Evolutionary conservation across 2,113 vertebrate species (phyloP), one percentile per base, ranked within the genome.

Genomic region (Sciurus niger): DNA sequence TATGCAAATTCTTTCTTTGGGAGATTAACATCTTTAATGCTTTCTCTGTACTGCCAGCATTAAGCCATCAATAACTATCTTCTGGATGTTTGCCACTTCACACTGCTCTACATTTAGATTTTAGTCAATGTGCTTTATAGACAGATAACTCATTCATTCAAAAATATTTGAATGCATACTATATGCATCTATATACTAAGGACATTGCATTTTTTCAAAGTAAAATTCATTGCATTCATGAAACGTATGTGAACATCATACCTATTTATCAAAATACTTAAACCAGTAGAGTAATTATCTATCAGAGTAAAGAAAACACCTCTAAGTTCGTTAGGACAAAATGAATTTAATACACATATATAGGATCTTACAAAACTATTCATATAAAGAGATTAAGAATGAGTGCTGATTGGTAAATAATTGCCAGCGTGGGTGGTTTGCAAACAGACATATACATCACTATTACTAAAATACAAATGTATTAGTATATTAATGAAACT

Each of bases 121-220:
- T 96, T 89, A 65, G 17, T 93, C 65, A 90, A 2, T 78, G 20
- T 84, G 60, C 53, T 95, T 95, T 90, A 25, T 12, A 24, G 8
- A 65, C 55, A 63, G 40, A 79, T 12, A 53, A 5, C 0, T 65
- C 11, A 68, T 84, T 93, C 16, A 73, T 58, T 93, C 20, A 68
- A 93, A 84, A 91, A 74, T 60, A 74, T 24, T 9, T 14, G 70
- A 79, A 79, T 46, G 8, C 16, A 77, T 9, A 40, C 2, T 18
- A 3, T 37, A 37, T 53, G 60, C 11, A 79, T 43, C 32, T 58
- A 34, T 25, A 58, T 16, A 83, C 5, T 24, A 53, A 89, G 14
- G 1, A 89, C 46, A 28, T 4, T 84, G 32, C 10, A 85, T 14
- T 46, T 89, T 88, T 83, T 43, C 8, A 37, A 86, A 88, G 24